A percentile compares a stretch with the other conserved stretches of the same genome.
These are phyloP conservation scores for Odontocolon sp. DNA, from an alignment of 2,888 invertebrate species.

Conservation along the genomic window DNA sequence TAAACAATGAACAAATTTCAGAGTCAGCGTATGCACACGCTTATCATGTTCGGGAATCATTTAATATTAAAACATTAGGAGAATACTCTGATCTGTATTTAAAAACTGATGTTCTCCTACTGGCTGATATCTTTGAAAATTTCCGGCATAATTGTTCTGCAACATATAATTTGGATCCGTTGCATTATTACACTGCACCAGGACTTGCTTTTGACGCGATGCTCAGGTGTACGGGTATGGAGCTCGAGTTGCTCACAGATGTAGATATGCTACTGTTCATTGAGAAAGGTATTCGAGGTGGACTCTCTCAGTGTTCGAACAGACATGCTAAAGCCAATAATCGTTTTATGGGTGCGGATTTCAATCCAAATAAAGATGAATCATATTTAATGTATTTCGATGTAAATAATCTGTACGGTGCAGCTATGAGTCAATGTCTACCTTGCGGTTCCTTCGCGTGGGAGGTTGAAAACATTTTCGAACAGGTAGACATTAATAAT, in stretches of 20 bases:
- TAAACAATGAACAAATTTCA: slow-evolving; percentile 42
- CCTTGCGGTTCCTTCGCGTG: neutral
- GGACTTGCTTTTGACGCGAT: too few relatives aligned
- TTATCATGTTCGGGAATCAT: slow-evolving; percentile 64
- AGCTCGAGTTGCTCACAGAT: too few relatives aligned
- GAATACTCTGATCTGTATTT: slow-evolving; percentile 67
- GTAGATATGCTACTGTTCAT: too few relatives aligned
- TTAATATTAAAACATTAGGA: slow-evolving; percentile 64
- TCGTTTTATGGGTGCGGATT: neutral
- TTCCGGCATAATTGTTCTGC: slow-evolving; percentile 67
- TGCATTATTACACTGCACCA: too few relatives aligned
- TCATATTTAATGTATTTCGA: neutral
- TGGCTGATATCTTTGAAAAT: slow-evolving; percentile 73
- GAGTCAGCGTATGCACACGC: slow-evolving; percentile 19
- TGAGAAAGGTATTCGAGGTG: too few relatives aligned
- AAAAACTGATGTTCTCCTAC: slow-evolving; percentile 64
- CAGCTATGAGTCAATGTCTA: too few relatives aligned
- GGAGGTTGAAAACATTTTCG: too few relatives aligned
- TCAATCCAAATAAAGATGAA: neutral
- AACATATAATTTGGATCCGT: too few relatives aligned
- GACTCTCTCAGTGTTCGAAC: too few relatives aligned
- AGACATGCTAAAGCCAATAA: too few relatives aligned
- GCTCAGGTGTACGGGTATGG: too few relatives aligned
- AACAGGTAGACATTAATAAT: neutral
- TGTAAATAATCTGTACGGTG: neutral